phyloP scores from a whole-genome alignment of 2,113 vertebrate genomes.

The Lycaon pictus region DNA sequence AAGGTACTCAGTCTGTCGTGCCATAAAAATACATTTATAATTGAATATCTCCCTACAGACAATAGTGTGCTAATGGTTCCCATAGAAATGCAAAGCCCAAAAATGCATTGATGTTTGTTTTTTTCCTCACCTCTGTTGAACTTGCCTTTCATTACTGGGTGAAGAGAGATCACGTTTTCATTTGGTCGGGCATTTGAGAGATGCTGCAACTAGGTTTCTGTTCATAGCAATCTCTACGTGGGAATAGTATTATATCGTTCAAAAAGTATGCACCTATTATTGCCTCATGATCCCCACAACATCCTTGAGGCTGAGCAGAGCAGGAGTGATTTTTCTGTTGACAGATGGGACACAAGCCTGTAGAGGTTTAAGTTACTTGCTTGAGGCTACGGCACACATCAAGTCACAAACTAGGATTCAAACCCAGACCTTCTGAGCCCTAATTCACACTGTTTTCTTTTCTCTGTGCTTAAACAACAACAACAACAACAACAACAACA shows the following conservation, averaged over 20 bases:
- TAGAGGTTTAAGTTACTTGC: background rate
- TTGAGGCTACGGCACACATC: background rate
- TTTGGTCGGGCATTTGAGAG: background rate
- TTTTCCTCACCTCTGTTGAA: background rate
- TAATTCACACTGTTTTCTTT: background rate
- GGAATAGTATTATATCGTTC: background rate
- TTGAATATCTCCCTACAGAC: background rate
- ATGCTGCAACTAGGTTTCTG: background rate
- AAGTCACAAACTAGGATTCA: background rate
- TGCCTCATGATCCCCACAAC: background rate
- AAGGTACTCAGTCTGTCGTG: background rate
- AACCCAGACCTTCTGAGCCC: background rate
- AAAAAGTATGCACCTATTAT: background rate
- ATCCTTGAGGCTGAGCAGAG: background rate
- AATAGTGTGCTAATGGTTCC: constrained; percentile 1
- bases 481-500: too few species aligned
- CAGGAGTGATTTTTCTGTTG: background rate
- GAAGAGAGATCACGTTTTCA: background rate
- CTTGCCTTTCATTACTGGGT: background rate
- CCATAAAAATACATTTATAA: background rate
- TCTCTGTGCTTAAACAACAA: background rate
- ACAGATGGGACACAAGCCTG: background rate
- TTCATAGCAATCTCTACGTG: background rate
- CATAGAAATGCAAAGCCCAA: background rate
- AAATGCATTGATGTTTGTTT: background rate